Percentiles rank a stretch among this genome's conserved stretches.
Evolutionary conservation across 1,140 invertebrate species (phyloP).

Genomic region (Drosophila bocqueti): DNA sequence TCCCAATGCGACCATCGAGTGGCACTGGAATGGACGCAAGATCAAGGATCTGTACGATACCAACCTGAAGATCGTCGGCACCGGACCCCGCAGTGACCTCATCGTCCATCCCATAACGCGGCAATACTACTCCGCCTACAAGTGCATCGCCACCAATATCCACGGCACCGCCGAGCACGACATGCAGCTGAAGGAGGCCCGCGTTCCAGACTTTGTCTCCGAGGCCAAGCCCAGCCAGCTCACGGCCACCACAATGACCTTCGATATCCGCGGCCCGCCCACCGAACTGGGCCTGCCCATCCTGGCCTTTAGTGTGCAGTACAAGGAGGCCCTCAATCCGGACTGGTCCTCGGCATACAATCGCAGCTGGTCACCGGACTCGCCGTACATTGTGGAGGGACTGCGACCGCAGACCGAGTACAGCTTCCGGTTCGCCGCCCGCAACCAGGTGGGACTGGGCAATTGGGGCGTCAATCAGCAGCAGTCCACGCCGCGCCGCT

Average conservation of each 20-base stretch:
- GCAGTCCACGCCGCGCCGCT: conserved; percentile 87
- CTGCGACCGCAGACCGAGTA: conserved; percentile 92
- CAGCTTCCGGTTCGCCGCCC: conserved; percentile 93
- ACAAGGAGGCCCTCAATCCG: conserved; percentile 88
- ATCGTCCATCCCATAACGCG: conserved; percentile 88
- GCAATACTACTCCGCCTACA: conserved; percentile 91
- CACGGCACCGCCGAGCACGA: conserved; percentile 89
- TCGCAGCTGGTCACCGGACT: conserved; percentile 91
- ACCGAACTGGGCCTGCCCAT: conserved; percentile 91
- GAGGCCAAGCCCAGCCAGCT: conserved; percentile 88
- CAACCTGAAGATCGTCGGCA: conserved; percentile 87
- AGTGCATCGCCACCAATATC: conserved; percentile 92
- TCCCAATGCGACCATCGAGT: conserved; percentile 96
- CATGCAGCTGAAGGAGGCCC: conserved; percentile 91
- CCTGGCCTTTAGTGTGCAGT: conserved; percentile 90
- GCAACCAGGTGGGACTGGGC: conserved; percentile 93
- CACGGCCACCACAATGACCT: conserved; percentile 94
- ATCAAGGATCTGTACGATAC: conserved; percentile 86
- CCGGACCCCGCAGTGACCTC: conserved; percentile 89
- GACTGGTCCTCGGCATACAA: conserved; percentile 89
- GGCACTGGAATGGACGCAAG: conserved; percentile 88
- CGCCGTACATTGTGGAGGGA: conserved; percentile 92
- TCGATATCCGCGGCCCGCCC: conserved; percentile 90
- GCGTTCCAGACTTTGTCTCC: conserved; percentile 85
- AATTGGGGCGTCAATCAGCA: conserved; percentile 88